A percentile compares a stretch with the other conserved stretches of the same genome.
These are phyloP conservation scores for Cyclophora punctaria DNA, from an alignment of 2,888 invertebrate genomes.

Conservation along the genomic window DNA sequence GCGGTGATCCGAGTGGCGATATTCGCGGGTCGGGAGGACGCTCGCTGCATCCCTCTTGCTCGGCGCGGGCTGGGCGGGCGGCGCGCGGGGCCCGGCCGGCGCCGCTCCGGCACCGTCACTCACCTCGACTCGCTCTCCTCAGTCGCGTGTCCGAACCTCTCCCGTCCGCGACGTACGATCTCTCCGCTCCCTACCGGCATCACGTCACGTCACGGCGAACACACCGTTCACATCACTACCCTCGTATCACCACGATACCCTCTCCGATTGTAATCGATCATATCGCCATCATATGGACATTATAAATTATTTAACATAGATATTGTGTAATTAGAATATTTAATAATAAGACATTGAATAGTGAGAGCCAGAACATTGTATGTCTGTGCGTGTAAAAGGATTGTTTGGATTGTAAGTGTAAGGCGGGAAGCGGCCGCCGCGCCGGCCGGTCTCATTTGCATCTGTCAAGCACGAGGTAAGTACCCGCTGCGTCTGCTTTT, in stretches of 20 bases:
- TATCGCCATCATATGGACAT: slow-evolving; percentile 17
- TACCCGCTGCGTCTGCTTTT: slow-evolving; percentile 50
- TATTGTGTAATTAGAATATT: slow-evolving; percentile 19
- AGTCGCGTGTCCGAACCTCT: slow-evolving; percentile 68
- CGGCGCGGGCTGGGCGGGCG: slow-evolving; percentile 53
- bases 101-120: slow-evolving; percentile 56
- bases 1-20: slow-evolving; percentile 61
- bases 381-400: slow-evolving; percentile 44
- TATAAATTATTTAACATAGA: slow-evolving; percentile 18
- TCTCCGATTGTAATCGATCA: slow-evolving; percentile 12
- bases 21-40: slow-evolving; percentile 52
- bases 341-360: slow-evolving; percentile 34
- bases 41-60: slow-evolving; percentile 70
- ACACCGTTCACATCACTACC: slow-evolving; percentile 38
- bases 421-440: slow-evolving; percentile 39
- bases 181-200: slow-evolving; percentile 63
- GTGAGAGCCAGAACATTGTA: slow-evolving; percentile 38
- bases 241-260: slow-evolving; percentile 27
- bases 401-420: slow-evolving; percentile 58
- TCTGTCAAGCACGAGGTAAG: slow-evolving; percentile 60
- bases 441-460: slow-evolving; percentile 56
- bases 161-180: slow-evolving; percentile 67
- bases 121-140: slow-evolving; percentile 67
- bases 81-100: slow-evolving; percentile 47
- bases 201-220: slow-evolving; percentile 39